phyloP scores from a whole-genome alignment of 2,113 vertebrate genomes.

The Embiotoca jacksoni region DNA sequence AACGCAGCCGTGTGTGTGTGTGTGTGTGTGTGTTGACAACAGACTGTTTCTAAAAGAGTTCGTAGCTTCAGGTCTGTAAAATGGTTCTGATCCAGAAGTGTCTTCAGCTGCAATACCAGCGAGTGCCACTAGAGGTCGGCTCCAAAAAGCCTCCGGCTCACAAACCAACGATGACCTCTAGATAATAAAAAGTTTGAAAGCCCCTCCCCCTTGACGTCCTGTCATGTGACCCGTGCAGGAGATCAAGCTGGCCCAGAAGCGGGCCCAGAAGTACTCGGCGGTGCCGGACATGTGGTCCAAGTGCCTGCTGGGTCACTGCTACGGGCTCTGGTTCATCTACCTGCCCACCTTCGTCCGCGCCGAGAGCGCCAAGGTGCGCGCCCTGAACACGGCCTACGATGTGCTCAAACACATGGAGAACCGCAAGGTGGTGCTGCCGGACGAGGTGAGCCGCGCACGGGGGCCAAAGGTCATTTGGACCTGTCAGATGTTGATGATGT shows the following conservation, averaged over 20 bases:
- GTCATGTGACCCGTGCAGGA: slow-evolving; percentile 81
- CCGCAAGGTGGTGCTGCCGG: slow-evolving; percentile 92
- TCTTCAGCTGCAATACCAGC: no score
- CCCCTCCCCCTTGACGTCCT: neutral
- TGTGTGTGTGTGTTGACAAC: no score
- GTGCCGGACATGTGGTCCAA: slow-evolving; percentile 94
- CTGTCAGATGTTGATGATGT: no score
- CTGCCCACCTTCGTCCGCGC: slow-evolving; percentile 91
- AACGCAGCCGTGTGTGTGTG: no score
- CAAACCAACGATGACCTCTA: no score
- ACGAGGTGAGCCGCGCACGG: slow-evolving; percentile 84
- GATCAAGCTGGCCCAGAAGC: slow-evolving; percentile 92
- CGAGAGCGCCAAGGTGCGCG: slow-evolving; percentile 86
- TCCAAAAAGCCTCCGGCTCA: no score
- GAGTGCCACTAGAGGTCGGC: no score
- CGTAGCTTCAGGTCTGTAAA: no score
- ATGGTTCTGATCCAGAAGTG: no score
- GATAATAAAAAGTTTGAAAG: no score
- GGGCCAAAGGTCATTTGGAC: neutral
- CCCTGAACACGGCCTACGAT: slow-evolving; percentile 91
- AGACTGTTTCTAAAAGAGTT: no score
- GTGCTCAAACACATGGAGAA: slow-evolving; percentile 95
- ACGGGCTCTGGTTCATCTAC: slow-evolving; percentile 96
- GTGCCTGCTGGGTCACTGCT: slow-evolving; percentile 94
- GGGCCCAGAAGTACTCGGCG: slow-evolving; percentile 89